Evolutionary conservation across 2,113 vertebrate species (phyloP), one percentile per base, ranked within the genome.

Genomic region (Phylloscopus trochiloides): DNA sequence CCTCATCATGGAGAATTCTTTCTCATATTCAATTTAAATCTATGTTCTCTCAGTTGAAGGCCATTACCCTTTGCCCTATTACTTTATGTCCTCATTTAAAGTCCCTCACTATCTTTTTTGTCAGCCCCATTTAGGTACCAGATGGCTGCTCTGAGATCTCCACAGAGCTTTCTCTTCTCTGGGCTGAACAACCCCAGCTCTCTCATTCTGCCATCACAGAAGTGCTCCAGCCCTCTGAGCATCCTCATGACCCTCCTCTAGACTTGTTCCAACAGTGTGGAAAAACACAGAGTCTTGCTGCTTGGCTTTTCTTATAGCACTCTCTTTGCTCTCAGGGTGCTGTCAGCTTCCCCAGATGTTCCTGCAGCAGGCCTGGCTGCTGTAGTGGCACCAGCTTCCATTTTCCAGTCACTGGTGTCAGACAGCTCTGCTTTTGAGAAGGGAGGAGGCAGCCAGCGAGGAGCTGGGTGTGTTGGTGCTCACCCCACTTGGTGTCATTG

Each of bases 271-370:
- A n/a, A 3, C 24, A 14, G 32, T 62, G 7, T 74, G 68, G n/a
- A 81, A 43, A 82, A 50, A 73, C 73, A 50, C 28, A 61, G 24
- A 20, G 25, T 78, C 52, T 45, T 63, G 29, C 32, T 77, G n/a
- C 54, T 61, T 70, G 62, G 90, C 42, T 96, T 96, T 95, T 75
- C 38, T 18, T 58, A 28, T 15, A 81, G 61, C 48, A 5, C 34
- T 83, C 93, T 57, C 71, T 94, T 96, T 92, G 55, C 74, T 93
- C 80, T 68, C 93, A 88, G 82, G 89, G n/a, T 32, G 40, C 65
- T 89, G 34, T 94, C 61, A 90, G 52, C 80, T 91, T 89, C 74
- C 81, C 72, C 3, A 9, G 59, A 61, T 92, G 96, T 66, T 57
- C 86, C 88, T 94, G 67, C 28, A 16, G 47, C 88, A 71, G 51